Conservation (phyloP, 2,888 invertebrate genomes). For the Acleris laterana region DNA sequence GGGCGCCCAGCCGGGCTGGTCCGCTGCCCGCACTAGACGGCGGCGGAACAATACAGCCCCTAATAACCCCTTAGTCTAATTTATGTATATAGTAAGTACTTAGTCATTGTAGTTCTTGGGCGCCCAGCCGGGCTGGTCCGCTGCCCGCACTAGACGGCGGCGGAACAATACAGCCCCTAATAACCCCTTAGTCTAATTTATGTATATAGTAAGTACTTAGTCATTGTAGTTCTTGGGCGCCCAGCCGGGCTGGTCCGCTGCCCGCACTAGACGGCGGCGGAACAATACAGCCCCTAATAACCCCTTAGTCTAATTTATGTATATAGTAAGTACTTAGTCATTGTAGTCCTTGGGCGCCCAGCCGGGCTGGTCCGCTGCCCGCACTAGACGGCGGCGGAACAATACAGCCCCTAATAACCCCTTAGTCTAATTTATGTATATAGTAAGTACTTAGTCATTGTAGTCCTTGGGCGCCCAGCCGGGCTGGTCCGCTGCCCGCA, state of each 20-base stretch:
- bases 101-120: slow-evolving; percentile 9
- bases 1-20: slow-evolving; percentile 3
- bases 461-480: too few species aligned
- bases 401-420: neutral
- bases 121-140: slow-evolving; percentile 1
- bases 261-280: neutral
- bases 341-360: slow-evolving; percentile 8
- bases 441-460: too few species aligned
- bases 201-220: slow-evolving; percentile 5
- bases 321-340: slow-evolving; percentile 7
- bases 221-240: slow-evolving; percentile 9
- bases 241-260: slow-evolving; percentile 2
- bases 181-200: neutral
- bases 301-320: neutral
- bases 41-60: neutral
- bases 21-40: slow-evolving; percentile 4
- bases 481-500: too few species aligned
- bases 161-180: neutral
- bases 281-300: neutral
- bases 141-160: slow-evolving; percentile 3
- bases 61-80: neutral
- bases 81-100: slow-evolving; percentile 1
- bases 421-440: too few species aligned
- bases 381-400: slow-evolving; percentile 1
- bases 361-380: slow-evolving; percentile 3